Base-by-base conservation (phyloP, 2,113 vertebrate genomes). In the Cryptotis parvus region DNA sequence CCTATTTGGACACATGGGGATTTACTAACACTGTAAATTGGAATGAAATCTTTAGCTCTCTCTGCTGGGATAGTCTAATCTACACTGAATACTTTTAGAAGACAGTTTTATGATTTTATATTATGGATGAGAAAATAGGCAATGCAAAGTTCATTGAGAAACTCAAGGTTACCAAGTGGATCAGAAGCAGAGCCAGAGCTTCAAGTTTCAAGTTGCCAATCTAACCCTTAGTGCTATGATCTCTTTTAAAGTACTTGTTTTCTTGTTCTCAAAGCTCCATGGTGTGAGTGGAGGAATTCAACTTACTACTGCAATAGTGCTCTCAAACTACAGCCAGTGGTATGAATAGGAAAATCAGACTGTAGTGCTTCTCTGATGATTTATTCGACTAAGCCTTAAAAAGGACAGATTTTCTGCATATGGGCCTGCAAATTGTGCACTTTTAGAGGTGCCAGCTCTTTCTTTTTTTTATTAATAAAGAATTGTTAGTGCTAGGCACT, bases 1-100 rank as follows among this genome's bases (percentile, higher is more conserved):
- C 65, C 74, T 78, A 69, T 92, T 94, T 92, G 74, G 81, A 87
- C 74, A 94, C 49, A 74, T 31, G 78, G 87, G 63, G 77, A 78
- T 94, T 75, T 92, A 84, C 39, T 82, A 94, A 70, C 39, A 81
- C 1, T 91, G 55, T 84, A 94, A 91, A 94, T 72, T 94, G 58
- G 26, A 91, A 96, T 94, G 86, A 96, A 95, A 86, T 93, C 94
- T 94, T 94, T 94, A 93, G 58, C 6, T 89, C 65, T 94, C 83
- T 63, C 80, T 94, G 90, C 77, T 94, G 83, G 78, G 79, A 91
- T 90, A 90, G 79, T 91, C 45, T 90, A 89, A 86, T 77, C 76
- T 37, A 90, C 63, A 90, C 76, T 89, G 90, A 97, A 91, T 29
- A 93, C 31, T 95, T 95, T 11, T 63, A 55, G 55, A 91, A 94